These are phyloP conservation scores for Drosophila grimshawi DNA, from an alignment of 1,140 invertebrate species.

Conservation along the genomic window DNA sequence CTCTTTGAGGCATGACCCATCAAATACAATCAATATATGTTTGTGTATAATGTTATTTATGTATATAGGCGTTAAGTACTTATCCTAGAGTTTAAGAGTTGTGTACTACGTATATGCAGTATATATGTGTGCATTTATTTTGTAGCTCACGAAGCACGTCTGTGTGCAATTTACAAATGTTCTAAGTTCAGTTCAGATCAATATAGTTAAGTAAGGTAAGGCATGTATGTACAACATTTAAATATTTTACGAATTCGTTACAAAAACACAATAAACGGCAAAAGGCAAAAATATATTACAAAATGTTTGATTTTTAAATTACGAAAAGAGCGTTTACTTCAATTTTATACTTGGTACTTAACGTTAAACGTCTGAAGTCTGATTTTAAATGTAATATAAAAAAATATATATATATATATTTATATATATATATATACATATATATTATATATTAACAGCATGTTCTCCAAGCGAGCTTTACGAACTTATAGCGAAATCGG, in stretches of 20 bases:
- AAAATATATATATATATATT: neutral
- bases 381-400: conserved; percentile 16
- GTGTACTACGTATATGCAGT: conserved; percentile 7
- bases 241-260: neutral
- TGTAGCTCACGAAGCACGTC: neutral
- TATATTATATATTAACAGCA: too few species aligned
- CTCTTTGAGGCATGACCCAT: conserved; percentile 37
- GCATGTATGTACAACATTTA: conserved; percentile 26
- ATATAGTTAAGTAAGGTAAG: conserved; percentile 19
- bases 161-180: conserved; percentile 20
- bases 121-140: conserved; percentile 20
- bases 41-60: conserved; percentile 13
- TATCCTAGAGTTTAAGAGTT: conserved; percentile 18
- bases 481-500: neutral
- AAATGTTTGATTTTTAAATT: conserved; percentile 17
- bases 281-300: conserved; percentile 16
- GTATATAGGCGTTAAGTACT: conserved; percentile 3
- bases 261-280: neutral
- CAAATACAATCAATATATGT: conserved; percentile 38
- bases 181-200: conserved; percentile 40
- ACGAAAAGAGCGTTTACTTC: conserved; percentile 26
- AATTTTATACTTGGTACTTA: conserved; percentile 41
- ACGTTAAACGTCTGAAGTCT: conserved; percentile 70
- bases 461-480: neutral
- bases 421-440: too few species aligned